phyloP scores from a whole-genome alignment of 1,140 invertebrate species.

The Parasteatoda tepidariorum region DNA sequence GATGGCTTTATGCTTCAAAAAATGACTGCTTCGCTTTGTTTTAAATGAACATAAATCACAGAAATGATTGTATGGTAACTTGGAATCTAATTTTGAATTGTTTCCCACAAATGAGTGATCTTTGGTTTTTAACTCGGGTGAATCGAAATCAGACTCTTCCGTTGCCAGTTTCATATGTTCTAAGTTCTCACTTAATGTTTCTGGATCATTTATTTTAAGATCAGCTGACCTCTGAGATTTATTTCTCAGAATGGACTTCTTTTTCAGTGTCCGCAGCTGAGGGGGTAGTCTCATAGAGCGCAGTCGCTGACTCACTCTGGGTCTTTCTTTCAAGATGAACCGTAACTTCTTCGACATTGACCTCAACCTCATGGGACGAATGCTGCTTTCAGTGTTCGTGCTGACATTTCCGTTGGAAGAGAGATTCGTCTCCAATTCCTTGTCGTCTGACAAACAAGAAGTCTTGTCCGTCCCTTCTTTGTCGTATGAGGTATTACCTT shows the following conservation, averaged over 20 bases:
- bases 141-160: conserved; percentile 21
- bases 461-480: conserved; percentile 35
- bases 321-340: conserved; percentile 30
- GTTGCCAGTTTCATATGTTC: conserved; percentile 45
- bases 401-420: conserved; percentile 43
- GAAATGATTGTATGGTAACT: conserved; percentile 67
- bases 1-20: conserved; percentile 65
- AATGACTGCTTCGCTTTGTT: conserved; percentile 68
- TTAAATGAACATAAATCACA: conserved; percentile 69
- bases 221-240: neutral
- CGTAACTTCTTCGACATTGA: conserved; percentile 35
- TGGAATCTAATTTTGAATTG: conserved; percentile 64
- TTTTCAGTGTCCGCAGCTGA: conserved; percentile 27
- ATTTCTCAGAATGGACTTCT: conserved; percentile 14
- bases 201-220: neutral
- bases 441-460: conserved; percentile 42
- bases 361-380: conserved; percentile 5
- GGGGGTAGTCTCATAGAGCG: conserved; percentile 7
- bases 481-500: conserved; percentile 41
- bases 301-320: neutral
- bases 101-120: neutral
- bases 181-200: conserved; percentile 27
- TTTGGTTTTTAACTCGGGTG: conserved; percentile 3
- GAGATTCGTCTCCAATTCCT: conserved; percentile 30
- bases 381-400: conserved; percentile 47